Conservation (phyloP, 2,113 vertebrate genomes). For the Morphnarchus princeps region DNA sequence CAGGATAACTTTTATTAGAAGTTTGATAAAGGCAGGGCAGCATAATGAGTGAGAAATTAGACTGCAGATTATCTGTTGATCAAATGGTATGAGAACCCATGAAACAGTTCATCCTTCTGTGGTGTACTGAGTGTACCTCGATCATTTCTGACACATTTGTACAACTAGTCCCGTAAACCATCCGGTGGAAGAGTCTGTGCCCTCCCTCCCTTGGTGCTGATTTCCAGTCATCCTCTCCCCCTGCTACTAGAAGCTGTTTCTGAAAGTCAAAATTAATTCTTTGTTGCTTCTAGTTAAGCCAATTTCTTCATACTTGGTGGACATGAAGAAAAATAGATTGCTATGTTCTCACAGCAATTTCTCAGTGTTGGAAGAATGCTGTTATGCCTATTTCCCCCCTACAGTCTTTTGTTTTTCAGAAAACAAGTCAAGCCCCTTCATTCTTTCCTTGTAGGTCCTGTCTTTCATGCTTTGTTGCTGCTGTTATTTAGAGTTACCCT, state of each 20-base stretch:
- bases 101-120: not conserved
- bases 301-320: not conserved
- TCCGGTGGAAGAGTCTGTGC: not conserved
- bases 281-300: not conserved
- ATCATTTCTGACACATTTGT: not conserved
- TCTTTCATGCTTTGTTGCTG: not conserved
- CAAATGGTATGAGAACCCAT: not conserved
- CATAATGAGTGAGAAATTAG: not conserved
- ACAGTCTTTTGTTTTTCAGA: not conserved
- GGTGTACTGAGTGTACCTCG: fast-evolving
- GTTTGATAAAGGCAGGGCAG: not conserved
- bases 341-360: not conserved
- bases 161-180: not conserved
- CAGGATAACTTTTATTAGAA: not conserved
- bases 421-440: not conserved
- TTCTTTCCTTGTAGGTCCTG: not conserved
- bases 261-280: not conserved
- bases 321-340: not conserved
- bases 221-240: not conserved
- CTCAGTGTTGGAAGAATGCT: not conserved
- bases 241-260: not conserved
- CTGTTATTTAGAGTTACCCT: not conserved
- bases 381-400: not conserved
- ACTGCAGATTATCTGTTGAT: not conserved
- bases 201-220: not conserved